Evolutionary conservation across 23 tunicate genomes (phyloP).

Genomic region (Styela plicata): DNA sequence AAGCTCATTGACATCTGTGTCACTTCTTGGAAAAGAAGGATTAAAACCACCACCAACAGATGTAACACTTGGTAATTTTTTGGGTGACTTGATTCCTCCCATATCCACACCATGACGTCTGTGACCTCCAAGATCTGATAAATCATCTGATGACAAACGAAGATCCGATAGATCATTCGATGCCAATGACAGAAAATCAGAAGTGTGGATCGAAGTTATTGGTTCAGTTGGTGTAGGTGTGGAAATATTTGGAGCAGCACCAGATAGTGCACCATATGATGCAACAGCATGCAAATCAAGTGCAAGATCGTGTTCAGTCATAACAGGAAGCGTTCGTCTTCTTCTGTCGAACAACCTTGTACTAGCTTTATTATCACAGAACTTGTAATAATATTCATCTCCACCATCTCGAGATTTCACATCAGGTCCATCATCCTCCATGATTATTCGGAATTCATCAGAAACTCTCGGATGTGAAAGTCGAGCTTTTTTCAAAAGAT

Average conservation of each 20-base stretch:
- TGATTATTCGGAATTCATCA: neutral
- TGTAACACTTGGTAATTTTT: neutral
- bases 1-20: neutral
- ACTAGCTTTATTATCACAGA: slow-evolving; percentile 52
- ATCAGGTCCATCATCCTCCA: neutral
- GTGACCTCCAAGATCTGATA: neutral
- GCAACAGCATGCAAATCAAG: slow-evolving; percentile 19
- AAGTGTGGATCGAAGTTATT: neutral
- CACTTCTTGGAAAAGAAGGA: neutral
- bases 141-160: neutral
- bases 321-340: slow-evolving; percentile 45
- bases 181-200: neutral
- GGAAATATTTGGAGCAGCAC: neutral
- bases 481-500: slow-evolving; percentile 21
- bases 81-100: too few relatives aligned
- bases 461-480: slow-evolving; percentile 22
- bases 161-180: neutral
- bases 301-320: slow-evolving; percentile 48
- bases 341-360: slow-evolving; percentile 26
- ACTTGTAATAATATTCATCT: slow-evolving; percentile 42
- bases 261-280: slow-evolving; percentile 27
- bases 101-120: neutral
- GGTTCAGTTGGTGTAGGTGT: neutral
- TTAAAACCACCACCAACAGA: neutral
- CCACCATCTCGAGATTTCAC: slow-evolving; percentile 20